These are phyloP conservation scores for Vulpes lagopus DNA, from an alignment of 2,113 vertebrate genomes.

Conservation along the genomic window DNA sequence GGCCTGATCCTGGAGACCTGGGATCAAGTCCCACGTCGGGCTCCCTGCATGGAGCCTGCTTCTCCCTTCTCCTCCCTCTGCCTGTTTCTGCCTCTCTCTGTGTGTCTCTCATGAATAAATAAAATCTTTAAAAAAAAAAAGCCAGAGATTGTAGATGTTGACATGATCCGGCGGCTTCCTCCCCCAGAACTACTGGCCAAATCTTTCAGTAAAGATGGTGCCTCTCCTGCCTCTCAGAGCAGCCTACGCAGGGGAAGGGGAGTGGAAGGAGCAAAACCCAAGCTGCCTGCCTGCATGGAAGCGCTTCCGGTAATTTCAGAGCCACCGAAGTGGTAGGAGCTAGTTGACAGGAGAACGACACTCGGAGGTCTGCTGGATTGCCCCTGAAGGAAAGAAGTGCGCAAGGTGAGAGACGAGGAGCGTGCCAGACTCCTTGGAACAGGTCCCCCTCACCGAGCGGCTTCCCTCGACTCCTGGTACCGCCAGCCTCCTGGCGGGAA, in stretches of 20 bases:
- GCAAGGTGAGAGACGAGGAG: not conserved
- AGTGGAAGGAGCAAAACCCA: not conserved
- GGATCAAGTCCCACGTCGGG: no score
- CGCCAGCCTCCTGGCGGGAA: not conserved
- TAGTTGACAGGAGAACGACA: not conserved
- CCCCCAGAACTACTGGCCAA: not conserved
- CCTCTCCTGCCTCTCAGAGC: not conserved
- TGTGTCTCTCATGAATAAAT: no score
- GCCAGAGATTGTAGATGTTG: not conserved
- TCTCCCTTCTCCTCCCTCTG: no score
- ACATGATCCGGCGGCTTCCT: not conserved
- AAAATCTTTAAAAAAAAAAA: not conserved
- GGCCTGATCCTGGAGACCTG: no score
- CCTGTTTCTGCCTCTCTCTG: no score
- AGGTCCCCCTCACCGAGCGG: not conserved
- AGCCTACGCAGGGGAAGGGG: not conserved
- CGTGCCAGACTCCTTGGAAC: not conserved
- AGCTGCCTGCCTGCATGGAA: not conserved
- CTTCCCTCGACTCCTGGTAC: not conserved
- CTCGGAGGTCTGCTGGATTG: not conserved
- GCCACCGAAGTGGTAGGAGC: not conserved
- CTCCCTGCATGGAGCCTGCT: no score
- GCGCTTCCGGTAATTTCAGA: slow-evolving; percentile 4
- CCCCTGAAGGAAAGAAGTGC: not conserved
- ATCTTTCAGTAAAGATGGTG: not conserved